A percentile compares a stretch with the other conserved stretches of the same genome.
These are phyloP conservation scores for Caenorhabditis inopinata DNA, from an alignment of 1,140 invertebrate species.

Conservation along the genomic window DNA sequence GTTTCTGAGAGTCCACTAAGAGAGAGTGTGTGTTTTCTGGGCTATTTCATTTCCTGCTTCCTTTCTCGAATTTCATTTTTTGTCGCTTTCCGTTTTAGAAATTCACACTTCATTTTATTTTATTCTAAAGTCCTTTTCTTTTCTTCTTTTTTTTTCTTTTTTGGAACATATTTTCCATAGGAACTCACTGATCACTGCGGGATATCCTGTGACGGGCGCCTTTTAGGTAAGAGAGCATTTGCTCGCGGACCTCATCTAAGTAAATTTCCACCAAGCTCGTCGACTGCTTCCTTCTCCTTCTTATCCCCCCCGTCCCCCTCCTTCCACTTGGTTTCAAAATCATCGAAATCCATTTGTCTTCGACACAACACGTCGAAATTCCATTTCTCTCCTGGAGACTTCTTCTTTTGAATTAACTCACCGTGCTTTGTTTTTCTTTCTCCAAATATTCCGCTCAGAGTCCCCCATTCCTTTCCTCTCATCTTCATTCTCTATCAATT, in stretches of 20 bases:
- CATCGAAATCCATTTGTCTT: conserved; percentile 21
- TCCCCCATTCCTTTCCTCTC: background rate
- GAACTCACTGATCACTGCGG: background rate
- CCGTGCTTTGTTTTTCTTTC: background rate
- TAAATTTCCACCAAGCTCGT: background rate
- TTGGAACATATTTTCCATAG: conserved; percentile 2
- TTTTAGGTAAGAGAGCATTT: background rate
- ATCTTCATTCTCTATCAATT: background rate
- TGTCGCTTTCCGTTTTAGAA: too few relatives aligned
- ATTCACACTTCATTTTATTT: too few relatives aligned
- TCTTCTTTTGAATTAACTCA: background rate
- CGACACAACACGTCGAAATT: background rate
- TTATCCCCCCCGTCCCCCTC: too few relatives aligned
- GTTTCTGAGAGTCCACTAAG: too few relatives aligned
- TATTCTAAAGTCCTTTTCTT: background rate
- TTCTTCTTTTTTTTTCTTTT: background rate
- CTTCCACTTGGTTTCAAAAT: background rate
- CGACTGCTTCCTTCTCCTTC: background rate
- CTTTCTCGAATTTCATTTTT: too few relatives aligned
- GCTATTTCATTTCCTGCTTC: too few relatives aligned
- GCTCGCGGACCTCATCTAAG: conserved; percentile 16
- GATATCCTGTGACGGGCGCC: background rate
- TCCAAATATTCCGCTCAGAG: too few relatives aligned
- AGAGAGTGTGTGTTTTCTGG: too few relatives aligned
- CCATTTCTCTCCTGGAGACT: background rate